Evolutionary conservation across 2,797 vertebrate species (phyloP).

Genomic region (Octomys mimax): DNA sequence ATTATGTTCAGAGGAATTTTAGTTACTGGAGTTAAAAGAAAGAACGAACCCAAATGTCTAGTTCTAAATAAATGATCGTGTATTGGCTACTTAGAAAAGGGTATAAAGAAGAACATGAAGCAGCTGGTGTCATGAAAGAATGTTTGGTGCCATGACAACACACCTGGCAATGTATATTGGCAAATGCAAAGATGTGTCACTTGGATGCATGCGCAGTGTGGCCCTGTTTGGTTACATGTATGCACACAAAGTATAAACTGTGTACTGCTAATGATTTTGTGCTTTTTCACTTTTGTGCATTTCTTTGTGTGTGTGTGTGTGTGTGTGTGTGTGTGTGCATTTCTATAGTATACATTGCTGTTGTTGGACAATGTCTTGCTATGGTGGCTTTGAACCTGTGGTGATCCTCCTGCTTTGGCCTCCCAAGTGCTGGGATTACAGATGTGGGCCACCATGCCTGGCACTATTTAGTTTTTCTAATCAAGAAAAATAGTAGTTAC

Average conservation of each 20-base stretch:
- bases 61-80: conserved; percentile 13
- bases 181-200: not conserved
- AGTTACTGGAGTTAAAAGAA: conserved; percentile 16
- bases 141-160: not conserved
- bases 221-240: not conserved
- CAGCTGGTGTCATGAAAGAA: not conserved
- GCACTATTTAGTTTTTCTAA: not conserved
- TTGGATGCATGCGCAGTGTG: not conserved
- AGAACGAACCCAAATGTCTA: not conserved
- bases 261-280: not conserved
- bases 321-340: not conserved
- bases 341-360: not conserved
- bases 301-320: not conserved
- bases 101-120: not conserved
- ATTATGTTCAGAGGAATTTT: conserved; percentile 7
- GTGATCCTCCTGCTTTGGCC: not conserved
- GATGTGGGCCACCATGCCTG: not conserved
- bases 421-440: not conserved
- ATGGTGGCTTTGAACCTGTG: not conserved
- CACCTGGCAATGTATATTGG: not conserved
- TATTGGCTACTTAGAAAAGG: not conserved
- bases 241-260: not conserved
- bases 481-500: conserved; percentile 23
- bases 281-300: conserved; percentile 28
- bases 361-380: not conserved